Evolutionary conservation across 2,888 invertebrate genomes (phyloP).

Genomic region (Tetragnatha montana): DNA sequence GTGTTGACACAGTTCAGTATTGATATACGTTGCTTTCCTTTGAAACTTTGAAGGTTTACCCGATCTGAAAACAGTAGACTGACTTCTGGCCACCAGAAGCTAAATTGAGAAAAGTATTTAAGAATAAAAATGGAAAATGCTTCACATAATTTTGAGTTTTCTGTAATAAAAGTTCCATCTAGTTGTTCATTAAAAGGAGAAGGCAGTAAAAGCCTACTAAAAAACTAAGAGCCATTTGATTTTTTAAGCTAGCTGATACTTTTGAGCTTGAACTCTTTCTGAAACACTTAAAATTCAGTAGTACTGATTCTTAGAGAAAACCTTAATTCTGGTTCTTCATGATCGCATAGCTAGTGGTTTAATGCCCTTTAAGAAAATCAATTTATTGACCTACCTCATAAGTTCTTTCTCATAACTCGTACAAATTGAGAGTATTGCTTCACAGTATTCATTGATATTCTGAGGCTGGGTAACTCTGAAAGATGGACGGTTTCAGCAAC

Average conservation of each 20-base stretch:
- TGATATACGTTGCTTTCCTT: conserved; percentile 46
- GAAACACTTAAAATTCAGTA: too few species aligned
- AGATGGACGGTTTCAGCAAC: neutral
- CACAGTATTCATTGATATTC: conserved; percentile 9
- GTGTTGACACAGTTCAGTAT: conserved; percentile 62
- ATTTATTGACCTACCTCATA: conserved; percentile 29
- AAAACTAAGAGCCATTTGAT: too few species aligned
- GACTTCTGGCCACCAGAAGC: conserved; percentile 67
- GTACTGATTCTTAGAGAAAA: too few species aligned
- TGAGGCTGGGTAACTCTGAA: conserved; percentile 22
- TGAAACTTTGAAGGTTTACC: conserved; percentile 23
- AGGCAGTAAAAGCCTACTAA: too few species aligned
- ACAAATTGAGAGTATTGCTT: conserved; percentile 30
- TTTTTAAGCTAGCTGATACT: too few species aligned
- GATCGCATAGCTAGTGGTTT: too few species aligned
- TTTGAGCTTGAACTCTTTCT: too few species aligned
- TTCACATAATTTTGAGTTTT: too few species aligned
- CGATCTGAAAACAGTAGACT: conserved; percentile 55
- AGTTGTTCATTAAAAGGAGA: too few species aligned
- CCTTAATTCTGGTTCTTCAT: too few species aligned
- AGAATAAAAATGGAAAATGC: neutral
- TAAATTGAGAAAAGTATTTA: neutral
- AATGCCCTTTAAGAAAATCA: too few species aligned
- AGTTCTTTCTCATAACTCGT: conserved; percentile 28
- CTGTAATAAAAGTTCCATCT: too few species aligned